These are phyloP conservation scores for Meandrusa payeni DNA, from an alignment of 2,888 invertebrate species.

Conservation along the genomic window DNA sequence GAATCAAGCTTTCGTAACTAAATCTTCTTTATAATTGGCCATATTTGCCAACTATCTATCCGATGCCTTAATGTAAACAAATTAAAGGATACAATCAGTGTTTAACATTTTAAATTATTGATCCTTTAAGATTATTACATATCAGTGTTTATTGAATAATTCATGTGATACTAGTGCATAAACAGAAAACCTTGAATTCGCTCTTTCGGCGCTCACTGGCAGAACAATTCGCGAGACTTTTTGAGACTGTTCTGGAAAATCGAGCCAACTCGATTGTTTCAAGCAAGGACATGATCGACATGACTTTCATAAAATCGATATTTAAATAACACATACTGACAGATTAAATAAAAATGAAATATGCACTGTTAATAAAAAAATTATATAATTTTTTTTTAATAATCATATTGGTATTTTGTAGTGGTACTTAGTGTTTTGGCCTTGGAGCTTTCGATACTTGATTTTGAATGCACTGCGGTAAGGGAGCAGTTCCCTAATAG, in stretches of 20 bases:
- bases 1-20: too few relatives aligned
- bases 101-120: background rate
- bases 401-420: too few relatives aligned
- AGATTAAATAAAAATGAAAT: background rate
- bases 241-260: conserved; percentile 12
- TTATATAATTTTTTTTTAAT: too few relatives aligned
- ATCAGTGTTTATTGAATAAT: conserved; percentile 9
- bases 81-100: too few relatives aligned
- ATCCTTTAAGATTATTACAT: background rate
- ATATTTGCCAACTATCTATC: too few relatives aligned
- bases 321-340: background rate
- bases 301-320: conserved; percentile 7
- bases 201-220: conserved; percentile 5
- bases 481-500: conserved; percentile 9
- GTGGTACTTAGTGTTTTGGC: background rate
- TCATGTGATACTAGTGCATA: background rate
- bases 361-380: too few relatives aligned
- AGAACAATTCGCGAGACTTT: conserved; percentile 11
- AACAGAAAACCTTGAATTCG: conserved; percentile 2
- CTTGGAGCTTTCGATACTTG: conserved; percentile 11
- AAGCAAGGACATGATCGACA: conserved; percentile 4
- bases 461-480: conserved; percentile 13
- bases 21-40: too few relatives aligned
- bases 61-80: too few relatives aligned
- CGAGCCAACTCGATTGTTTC: conserved; percentile 2